Evolutionary conservation across 1,140 invertebrate genomes (phyloP).

Genomic region (Hormaphis cornu): DNA sequence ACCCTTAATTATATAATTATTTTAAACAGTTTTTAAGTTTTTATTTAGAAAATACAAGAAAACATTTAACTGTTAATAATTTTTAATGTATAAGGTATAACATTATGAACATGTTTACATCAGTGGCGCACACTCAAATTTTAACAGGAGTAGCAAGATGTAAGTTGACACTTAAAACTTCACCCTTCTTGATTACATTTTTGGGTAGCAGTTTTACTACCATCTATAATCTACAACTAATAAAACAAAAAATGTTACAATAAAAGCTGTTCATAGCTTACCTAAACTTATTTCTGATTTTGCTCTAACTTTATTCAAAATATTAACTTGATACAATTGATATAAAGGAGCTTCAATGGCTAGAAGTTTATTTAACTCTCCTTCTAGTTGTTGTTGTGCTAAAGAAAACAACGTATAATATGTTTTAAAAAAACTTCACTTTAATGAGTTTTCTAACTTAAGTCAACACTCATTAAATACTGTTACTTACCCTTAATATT

Average conservation of each 20-base stretch:
- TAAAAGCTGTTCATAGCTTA: constrained; percentile 36
- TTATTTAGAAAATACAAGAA: too few relatives aligned
- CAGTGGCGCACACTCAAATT: too few relatives aligned
- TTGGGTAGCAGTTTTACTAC: too few relatives aligned
- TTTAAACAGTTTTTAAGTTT: too few relatives aligned
- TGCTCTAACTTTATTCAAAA: constrained; percentile 67
- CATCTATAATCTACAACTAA: too few relatives aligned
- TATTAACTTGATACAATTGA: constrained; percentile 68
- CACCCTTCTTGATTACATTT: too few relatives aligned
- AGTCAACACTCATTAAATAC: not conserved
- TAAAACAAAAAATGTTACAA: not conserved
- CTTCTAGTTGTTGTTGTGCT: constrained; percentile 36
- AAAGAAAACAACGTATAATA: not conserved
- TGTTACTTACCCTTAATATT: constrained; percentile 3
- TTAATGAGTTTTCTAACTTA: not conserved
- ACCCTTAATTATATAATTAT: too few relatives aligned
- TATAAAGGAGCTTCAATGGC: constrained; percentile 72
- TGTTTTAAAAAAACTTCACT: not conserved
- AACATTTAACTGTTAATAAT: too few relatives aligned
- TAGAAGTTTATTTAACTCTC: constrained; percentile 53
- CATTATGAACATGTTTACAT: too few relatives aligned
- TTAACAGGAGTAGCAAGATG: too few relatives aligned
- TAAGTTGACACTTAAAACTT: too few relatives aligned
- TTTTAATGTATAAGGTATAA: too few relatives aligned
- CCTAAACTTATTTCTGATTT: constrained; percentile 74